These are phyloP conservation scores for Boleophthalmus pectinirostris DNA, from an alignment of 2,113 vertebrate species.

Conservation along the genomic window DNA sequence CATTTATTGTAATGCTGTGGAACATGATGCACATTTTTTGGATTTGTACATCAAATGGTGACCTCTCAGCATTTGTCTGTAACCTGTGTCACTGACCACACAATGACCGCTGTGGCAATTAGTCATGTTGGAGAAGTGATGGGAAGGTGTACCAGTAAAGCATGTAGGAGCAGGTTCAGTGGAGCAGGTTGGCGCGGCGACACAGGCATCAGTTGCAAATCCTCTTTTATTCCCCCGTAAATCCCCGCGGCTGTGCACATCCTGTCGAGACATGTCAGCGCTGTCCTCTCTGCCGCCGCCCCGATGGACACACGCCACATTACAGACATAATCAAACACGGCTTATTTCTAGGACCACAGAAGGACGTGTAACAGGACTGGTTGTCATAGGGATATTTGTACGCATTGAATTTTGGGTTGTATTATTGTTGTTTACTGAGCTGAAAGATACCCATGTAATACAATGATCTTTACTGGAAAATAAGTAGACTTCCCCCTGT, in stretches of 20 bases:
- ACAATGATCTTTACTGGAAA: not conserved
- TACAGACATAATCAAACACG: slow-evolving; percentile 68
- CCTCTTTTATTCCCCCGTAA: slow-evolving; percentile 75
- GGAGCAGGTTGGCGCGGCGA: slow-evolving; percentile 56
- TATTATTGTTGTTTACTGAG: slow-evolving; percentile 22
- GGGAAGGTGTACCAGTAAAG: slow-evolving; percentile 64
- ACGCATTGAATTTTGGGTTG: slow-evolving; percentile 6
- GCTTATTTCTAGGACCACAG: slow-evolving; percentile 62
- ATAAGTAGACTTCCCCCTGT: not conserved
- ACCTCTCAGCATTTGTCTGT: slow-evolving; percentile 35
- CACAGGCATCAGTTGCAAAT: slow-evolving; percentile 73
- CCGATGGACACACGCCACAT: slow-evolving; percentile 56
- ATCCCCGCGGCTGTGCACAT: slow-evolving; percentile 67
- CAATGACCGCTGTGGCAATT: slow-evolving; percentile 62
- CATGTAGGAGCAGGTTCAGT: slow-evolving; percentile 54
- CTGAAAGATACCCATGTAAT: slow-evolving; percentile 21
- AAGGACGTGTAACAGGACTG: slow-evolving; percentile 46
- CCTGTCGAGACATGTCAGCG: slow-evolving; percentile 70
- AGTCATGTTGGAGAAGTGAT: slow-evolving; percentile 66
- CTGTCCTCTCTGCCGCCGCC: slow-evolving; percentile 40
- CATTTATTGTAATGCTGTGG: no score
- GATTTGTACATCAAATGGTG: not conserved
- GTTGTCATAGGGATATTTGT: slow-evolving; percentile 34
- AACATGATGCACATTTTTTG: not conserved
- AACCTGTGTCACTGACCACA: slow-evolving; percentile 45